These are phyloP conservation scores for Apoda limacodes DNA, from an alignment of 2,888 invertebrate genomes.

Conservation along the genomic window DNA sequence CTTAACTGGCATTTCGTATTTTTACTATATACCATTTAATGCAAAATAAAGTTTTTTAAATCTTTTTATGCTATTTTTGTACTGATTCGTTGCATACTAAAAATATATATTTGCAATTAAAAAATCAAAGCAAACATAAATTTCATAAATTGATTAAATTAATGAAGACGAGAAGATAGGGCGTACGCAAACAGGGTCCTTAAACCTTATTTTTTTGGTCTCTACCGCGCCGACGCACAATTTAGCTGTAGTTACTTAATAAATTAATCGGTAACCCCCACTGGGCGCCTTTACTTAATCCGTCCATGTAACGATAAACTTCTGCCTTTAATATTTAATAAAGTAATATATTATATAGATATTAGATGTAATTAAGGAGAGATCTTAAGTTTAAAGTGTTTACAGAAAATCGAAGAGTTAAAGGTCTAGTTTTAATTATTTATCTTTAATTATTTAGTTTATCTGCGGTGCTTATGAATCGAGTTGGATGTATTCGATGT, in stretches of 20 bases:
- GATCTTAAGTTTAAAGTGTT: constrained; percentile 54
- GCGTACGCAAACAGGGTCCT: no score
- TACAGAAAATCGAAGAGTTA: constrained; percentile 55
- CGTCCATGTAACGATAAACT: constrained; percentile 69
- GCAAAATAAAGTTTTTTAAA: no score
- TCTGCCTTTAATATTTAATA: constrained; percentile 71
- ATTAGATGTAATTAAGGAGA: constrained; percentile 51
- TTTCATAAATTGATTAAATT: no score
- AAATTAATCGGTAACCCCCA: constrained; percentile 61
- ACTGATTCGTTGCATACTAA: no score
- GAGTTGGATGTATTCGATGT: constrained; percentile 17
- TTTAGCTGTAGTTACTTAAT: constrained; percentile 25
- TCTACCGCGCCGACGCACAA: constrained; percentile 48
- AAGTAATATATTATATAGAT: constrained; percentile 69
- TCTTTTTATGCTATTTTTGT: no score
- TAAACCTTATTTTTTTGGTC: no score
- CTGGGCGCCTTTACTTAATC: constrained; percentile 68
- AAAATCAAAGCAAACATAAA: no score
- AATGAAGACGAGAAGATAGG: no score
- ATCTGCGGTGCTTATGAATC: constrained; percentile 27
- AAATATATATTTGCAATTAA: no score
- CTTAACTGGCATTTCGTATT: no score
- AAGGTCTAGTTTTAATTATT: constrained; percentile 46
- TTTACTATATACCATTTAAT: no score
- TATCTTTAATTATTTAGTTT: constrained; percentile 5